Base-by-base conservation (phyloP, 2,797 vertebrate genomes). In the Trematomus bernacchii region DNA sequence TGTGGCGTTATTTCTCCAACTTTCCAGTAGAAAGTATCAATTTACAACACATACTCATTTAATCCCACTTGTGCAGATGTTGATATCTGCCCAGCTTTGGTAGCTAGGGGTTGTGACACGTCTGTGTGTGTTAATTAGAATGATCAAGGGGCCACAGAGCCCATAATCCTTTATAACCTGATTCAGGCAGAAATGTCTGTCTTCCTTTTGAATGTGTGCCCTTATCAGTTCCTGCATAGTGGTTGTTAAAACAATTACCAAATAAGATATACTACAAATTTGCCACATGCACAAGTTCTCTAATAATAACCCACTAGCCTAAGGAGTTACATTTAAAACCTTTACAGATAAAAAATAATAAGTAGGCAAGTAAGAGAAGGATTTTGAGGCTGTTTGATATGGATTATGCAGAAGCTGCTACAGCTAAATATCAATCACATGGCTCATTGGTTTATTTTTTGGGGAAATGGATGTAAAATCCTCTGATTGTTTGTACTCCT, bases 71-170 rank as follows among this genome's bases (percentile, higher is more conserved):
- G 63, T 59, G 48, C 62, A 73, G 75, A 80, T 66, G 71, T 78
- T 58, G 55, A 57, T 80, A 80, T 85, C 81, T 77, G 42, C 48
- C 48, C 43, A 53, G 64, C 12, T 84, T 83, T 73, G 70, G 68
- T 53, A 67, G 70, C 63, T 33, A 1, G 40, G 59, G 85, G 81
- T 79, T 77, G 63, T 67, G 81, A 77, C 81, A 79, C 76, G 4
- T 18, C 46, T 61, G 46, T 64, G 67, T 79, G 79, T 86, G 76
- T 86, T 90, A 83, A 89, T 87, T 87, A 80, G 60, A 82, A 77
- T 61, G 72, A 85, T 80, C 64, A 77, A 76, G 68, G 71, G 79
- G 64, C 67, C 80, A 73, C 52, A 8, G 43, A 18, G 30, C 19
- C 59, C 78, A 44, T 84, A 85, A 87, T 89, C 86, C 77, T 73